These are phyloP conservation scores for Pelvicachromis taeniatus DNA, from an alignment of 2,113 vertebrate species.

Conservation along the genomic window DNA sequence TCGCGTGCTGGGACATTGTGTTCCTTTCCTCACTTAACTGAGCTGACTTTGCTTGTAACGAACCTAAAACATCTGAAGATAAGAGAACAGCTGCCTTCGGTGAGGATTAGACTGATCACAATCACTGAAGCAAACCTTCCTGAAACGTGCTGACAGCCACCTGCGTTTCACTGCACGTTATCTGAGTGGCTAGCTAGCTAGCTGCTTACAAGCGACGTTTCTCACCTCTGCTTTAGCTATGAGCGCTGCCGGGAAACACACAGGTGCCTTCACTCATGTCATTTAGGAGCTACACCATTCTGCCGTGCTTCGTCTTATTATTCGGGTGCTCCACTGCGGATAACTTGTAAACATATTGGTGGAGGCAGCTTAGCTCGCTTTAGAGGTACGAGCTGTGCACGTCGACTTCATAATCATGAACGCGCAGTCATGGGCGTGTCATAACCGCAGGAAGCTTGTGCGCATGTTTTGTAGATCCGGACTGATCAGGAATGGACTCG, in stretches of 20 bases:
- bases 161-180: background rate
- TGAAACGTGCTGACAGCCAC: background rate
- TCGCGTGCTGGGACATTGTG: background rate
- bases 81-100: background rate
- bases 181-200: background rate
- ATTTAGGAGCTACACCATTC: background rate
- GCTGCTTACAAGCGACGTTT: background rate
- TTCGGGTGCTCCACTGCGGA: background rate
- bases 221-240: slow-evolving; percentile 39
- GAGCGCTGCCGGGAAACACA: background rate
- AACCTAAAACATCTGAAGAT: background rate
- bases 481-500: background rate
- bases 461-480: slow-evolving; percentile 5
- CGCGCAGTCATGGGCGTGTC: rapidly evolving
- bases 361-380: background rate
- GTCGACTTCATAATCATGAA: background rate
- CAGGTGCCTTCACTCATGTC: slow-evolving; percentile 18
- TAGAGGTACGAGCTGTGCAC: background rate
- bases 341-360: background rate
- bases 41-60: background rate
- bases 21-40: background rate
- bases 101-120: background rate
- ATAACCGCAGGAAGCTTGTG: rapidly evolving
- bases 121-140: background rate
- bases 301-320: background rate